A percentile compares a stretch with the other conserved stretches of the same genome.
phyloP scores from a whole-genome alignment of 2,113 vertebrate species.

The Cephalopholis sonnerati region DNA sequence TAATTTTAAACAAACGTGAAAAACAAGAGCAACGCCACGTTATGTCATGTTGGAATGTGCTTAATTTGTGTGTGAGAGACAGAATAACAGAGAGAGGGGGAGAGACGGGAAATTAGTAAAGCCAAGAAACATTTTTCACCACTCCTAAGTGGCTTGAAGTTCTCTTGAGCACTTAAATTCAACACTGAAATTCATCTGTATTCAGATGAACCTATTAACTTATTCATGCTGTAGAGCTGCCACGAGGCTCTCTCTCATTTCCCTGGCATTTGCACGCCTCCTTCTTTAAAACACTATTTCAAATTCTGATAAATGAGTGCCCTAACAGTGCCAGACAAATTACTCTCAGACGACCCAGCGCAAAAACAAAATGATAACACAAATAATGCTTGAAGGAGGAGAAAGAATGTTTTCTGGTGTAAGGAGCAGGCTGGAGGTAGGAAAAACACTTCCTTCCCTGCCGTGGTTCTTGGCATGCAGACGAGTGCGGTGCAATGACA shows the following conservation, averaged over 20 bases:
- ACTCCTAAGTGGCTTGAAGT: conserved; percentile 20
- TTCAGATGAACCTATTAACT: conserved; percentile 56
- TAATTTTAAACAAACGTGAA: background rate
- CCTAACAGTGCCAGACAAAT: conserved; percentile 51
- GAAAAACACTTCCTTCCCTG: conserved; percentile 35
- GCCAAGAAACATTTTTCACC: conserved; percentile 10
- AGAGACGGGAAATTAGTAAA: conserved; percentile 15
- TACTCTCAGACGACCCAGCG: conserved; percentile 16
- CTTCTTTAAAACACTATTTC: conserved; percentile 37
- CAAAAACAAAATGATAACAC: conserved; percentile 52
- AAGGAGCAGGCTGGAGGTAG: conserved; percentile 25
- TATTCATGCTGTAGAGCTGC: conserved; percentile 57
- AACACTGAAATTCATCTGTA: conserved; percentile 42
- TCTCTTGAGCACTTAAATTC: conserved; percentile 34
- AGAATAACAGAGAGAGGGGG: background rate
- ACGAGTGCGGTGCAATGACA: conserved; percentile 64
- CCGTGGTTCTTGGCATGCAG: conserved; percentile 57
- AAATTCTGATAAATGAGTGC: conserved; percentile 54
- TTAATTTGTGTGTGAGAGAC: conserved; percentile 21
- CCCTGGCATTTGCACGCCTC: conserved; percentile 39
- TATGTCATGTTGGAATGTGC: background rate
- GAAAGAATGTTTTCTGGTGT: conserved; percentile 14
- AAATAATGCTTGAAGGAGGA: conserved; percentile 42
- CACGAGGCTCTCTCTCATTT: conserved; percentile 41
- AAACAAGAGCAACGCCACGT: background rate